phyloP scores from a whole-genome alignment of 2,888 invertebrate species.

The Aphodius granarius region DNA sequence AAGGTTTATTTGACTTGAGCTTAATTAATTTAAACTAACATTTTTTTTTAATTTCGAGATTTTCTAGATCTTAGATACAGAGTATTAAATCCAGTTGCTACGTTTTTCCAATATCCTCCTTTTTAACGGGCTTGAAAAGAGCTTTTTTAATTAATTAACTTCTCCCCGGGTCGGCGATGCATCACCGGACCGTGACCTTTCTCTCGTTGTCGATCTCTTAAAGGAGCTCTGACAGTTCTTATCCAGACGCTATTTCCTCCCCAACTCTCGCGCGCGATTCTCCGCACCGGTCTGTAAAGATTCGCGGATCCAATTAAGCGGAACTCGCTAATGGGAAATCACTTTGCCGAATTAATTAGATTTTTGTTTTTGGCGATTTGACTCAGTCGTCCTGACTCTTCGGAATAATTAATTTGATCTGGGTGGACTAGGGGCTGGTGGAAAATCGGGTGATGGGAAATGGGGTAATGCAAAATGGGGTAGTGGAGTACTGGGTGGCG shows the following conservation, averaged over 20 bases:
- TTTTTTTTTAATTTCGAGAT: neutral
- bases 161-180: neutral
- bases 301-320: neutral
- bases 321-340: neutral
- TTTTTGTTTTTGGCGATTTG: slow-evolving; percentile 3
- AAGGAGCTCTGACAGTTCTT: neutral
- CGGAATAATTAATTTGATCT: slow-evolving; percentile 6
- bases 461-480: no score
- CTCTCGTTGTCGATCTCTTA: neutral
- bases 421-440: neutral
- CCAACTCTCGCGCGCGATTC: no score
- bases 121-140: neutral
- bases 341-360: slow-evolving; percentile 1
- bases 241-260: neutral
- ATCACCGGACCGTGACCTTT: neutral
- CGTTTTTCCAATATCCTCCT: neutral
- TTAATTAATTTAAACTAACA: no score
- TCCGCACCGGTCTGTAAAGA: no score
- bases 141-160: neutral
- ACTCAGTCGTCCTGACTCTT: slow-evolving; percentile 1
- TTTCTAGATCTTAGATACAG: neutral
- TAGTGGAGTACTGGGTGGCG: no score
- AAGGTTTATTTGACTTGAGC: no score
- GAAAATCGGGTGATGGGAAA: no score
- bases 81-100: neutral